Percentiles rank a stretch among this genome's conserved stretches.
These are phyloP conservation scores for Hyla sarda DNA, from an alignment of 2,113 vertebrate genomes.

Conservation along the genomic window DNA sequence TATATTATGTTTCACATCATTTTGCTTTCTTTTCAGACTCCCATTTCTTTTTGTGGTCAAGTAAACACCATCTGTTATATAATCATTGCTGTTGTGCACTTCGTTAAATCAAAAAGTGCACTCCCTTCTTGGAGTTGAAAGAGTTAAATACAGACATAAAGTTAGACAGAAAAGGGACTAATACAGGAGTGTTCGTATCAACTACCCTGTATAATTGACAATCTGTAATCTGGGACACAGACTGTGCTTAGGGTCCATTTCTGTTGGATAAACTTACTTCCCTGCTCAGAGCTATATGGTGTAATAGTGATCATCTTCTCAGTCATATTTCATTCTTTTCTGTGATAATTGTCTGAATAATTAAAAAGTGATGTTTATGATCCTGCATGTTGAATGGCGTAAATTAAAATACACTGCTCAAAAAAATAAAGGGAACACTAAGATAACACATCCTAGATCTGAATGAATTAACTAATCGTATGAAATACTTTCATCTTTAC, in stretches of 20 bases:
- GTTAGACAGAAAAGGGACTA: background rate
- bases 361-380: too few species aligned
- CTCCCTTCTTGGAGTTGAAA: background rate
- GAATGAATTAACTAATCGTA: too few species aligned
- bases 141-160: background rate
- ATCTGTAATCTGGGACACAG: background rate
- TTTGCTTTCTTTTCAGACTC: background rate
- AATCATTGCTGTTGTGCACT: too few species aligned
- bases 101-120: too few species aligned
- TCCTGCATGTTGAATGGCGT: too few species aligned
- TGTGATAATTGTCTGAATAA: too few species aligned
- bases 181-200: background rate
- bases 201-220: background rate
- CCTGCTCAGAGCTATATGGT: background rate
- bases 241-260: background rate
- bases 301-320: slow-evolving; percentile 25
- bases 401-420: too few species aligned
- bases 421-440: too few species aligned
- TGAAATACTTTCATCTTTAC: too few species aligned
- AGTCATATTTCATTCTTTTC: slow-evolving; percentile 35
- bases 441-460: too few species aligned
- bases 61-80: background rate
- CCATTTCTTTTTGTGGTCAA: background rate
- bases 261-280: background rate
- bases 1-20: background rate